A percentile compares a stretch with the other conserved stretches of the same genome.
phyloP scores from a whole-genome alignment of 2,888 invertebrate species.

The Tetranychus piercei region DNA sequence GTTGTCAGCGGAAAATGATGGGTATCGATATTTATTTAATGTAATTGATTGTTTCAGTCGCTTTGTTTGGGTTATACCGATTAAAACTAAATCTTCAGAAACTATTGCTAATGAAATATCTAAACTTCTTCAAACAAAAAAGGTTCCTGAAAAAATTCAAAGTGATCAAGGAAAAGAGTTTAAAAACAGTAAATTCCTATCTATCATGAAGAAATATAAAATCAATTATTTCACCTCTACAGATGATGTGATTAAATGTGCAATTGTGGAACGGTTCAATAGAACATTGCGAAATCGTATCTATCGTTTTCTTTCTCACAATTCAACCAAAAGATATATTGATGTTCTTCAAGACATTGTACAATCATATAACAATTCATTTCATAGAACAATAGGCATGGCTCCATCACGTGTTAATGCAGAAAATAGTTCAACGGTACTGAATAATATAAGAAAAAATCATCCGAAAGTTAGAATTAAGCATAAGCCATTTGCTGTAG shows the following conservation, averaged over 20 bases:
- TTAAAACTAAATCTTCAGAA: slow-evolving; percentile 27
- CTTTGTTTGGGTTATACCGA: slow-evolving; percentile 26
- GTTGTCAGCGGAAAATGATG: slow-evolving; percentile 24
- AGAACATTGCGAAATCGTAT: slow-evolving; percentile 27
- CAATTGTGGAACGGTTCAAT: background rate
- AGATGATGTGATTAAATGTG: slow-evolving; percentile 28
- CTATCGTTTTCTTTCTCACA: slow-evolving; percentile 26
- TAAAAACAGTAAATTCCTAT: slow-evolving; percentile 18
- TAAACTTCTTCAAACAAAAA: slow-evolving; percentile 20
- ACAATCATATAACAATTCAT: slow-evolving; percentile 8
- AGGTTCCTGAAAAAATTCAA: slow-evolving; percentile 23
- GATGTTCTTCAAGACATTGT: slow-evolving; percentile 12
- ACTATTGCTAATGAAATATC: slow-evolving; percentile 22
- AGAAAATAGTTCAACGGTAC: background rate
- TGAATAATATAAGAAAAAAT: background rate
- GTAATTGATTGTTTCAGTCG: slow-evolving; percentile 28
- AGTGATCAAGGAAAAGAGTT: slow-evolving; percentile 27
- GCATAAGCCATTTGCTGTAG: background rate
- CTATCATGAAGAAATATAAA: slow-evolving; percentile 5
- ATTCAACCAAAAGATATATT: slow-evolving; percentile 25
- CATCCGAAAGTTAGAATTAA: background rate
- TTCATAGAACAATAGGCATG: slow-evolving; percentile 11
- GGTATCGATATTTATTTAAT: slow-evolving; percentile 25
- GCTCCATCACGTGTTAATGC: background rate
- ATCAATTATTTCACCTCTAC: slow-evolving; percentile 24